These are phyloP conservation scores for Nebria ingens DNA, from an alignment of 1,140 invertebrate species.

Conservation along the genomic window DNA sequence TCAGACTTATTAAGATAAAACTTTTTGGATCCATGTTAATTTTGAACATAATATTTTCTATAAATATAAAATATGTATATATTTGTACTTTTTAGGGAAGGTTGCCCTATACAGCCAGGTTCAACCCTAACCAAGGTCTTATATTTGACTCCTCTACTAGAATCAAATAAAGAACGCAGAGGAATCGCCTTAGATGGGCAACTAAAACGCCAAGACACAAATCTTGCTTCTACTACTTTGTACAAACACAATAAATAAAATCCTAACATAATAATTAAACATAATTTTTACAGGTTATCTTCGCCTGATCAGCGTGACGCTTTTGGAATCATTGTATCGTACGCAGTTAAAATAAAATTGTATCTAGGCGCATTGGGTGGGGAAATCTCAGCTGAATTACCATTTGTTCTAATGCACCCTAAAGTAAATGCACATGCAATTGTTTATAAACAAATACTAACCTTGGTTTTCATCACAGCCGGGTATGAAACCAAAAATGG, in stretches of 20 bases:
- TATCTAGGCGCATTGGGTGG: constrained; percentile 88
- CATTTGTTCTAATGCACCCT: constrained; percentile 95
- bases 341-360: constrained; percentile 89
- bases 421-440: constrained; percentile 47
- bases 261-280: not conserved
- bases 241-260: constrained; percentile 31
- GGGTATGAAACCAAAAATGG: constrained; percentile 38
- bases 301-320: constrained; percentile 73
- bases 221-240: constrained; percentile 95
- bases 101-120: constrained; percentile 91
- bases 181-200: constrained; percentile 93
- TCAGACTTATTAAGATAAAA: constrained; percentile 1
- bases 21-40: constrained; percentile 2
- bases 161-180: constrained; percentile 73
- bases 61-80: not conserved
- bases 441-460: no score
- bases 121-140: constrained; percentile 87
- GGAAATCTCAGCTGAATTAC: constrained; percentile 88
- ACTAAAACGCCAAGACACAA: constrained; percentile 78
- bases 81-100: constrained; percentile 64
- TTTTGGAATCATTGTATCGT: constrained; percentile 84
- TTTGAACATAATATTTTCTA: not conserved
- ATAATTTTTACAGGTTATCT: constrained; percentile 46
- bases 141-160: constrained; percentile 70
- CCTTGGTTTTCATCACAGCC: constrained; percentile 42